Percentiles rank a stretch among this genome's conserved stretches.
Evolutionary conservation across 2,113 vertebrate species (phyloP).

Genomic region (Melierax canorus): DNA sequence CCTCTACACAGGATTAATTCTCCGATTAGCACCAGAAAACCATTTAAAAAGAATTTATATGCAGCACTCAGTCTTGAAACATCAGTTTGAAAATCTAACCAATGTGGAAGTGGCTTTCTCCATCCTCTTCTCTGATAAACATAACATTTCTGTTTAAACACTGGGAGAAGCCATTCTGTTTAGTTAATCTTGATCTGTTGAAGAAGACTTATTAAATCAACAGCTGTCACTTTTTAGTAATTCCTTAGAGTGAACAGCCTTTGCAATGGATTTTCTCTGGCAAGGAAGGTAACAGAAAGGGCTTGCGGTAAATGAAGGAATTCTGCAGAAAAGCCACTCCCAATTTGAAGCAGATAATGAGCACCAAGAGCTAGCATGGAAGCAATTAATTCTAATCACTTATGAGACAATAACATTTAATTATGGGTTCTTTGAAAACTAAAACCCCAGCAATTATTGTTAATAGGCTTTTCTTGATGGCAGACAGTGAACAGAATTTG

Average conservation of each 20-base stretch:
- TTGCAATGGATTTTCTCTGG: slow-evolving; percentile 57
- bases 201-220: slow-evolving; percentile 54
- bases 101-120: slow-evolving; percentile 2
- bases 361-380: slow-evolving; percentile 48
- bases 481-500: slow-evolving; percentile 63
- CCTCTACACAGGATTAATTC: neutral
- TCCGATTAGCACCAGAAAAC: neutral
- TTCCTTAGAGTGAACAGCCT: slow-evolving; percentile 45
- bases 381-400: slow-evolving; percentile 76
- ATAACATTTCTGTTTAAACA: slow-evolving; percentile 35
- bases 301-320: slow-evolving; percentile 53
- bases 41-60: neutral
- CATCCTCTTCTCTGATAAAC: neutral
- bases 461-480: slow-evolving; percentile 66
- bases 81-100: neutral
- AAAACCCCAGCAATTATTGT: slow-evolving; percentile 69
- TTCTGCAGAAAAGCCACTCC: slow-evolving; percentile 57
- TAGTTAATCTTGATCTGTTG: slow-evolving; percentile 42
- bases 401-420: slow-evolving; percentile 77
- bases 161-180: slow-evolving; percentile 49
- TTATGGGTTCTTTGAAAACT: slow-evolving; percentile 67
- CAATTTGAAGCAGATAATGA: slow-evolving; percentile 60
- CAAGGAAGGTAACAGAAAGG: slow-evolving; percentile 19
- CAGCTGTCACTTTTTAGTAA: slow-evolving; percentile 54
- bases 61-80: neutral